Evolutionary conservation across 2,888 invertebrate genomes (phyloP).

Genomic region (Tineola bisselliella): DNA sequence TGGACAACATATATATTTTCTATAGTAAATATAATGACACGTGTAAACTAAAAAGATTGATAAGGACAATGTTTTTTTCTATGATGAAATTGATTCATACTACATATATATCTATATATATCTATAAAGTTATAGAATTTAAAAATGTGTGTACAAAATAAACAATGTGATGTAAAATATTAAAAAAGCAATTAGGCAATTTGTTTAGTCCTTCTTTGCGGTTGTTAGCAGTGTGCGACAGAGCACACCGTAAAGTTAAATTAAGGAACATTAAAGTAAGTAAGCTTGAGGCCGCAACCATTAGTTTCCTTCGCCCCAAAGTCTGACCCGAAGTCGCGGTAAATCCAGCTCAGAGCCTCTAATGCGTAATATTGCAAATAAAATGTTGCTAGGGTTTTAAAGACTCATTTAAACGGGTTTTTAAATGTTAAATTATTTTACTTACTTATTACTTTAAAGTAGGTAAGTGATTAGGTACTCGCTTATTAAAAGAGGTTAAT

Average conservation of each 20-base stretch:
- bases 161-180: not conserved
- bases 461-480: no score
- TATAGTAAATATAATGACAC: not conserved
- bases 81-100: no score
- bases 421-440: no score
- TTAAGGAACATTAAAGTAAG: constrained; percentile 17
- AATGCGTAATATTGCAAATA: not conserved
- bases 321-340: not conserved
- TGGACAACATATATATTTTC: no score
- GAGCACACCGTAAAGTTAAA: constrained; percentile 16
- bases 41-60: not conserved
- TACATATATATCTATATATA: no score
- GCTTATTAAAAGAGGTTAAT: no score
- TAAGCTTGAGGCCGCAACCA: not conserved
- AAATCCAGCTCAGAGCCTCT: not conserved
- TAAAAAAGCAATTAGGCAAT: not conserved
- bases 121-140: no score
- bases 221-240: not conserved
- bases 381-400: not conserved
- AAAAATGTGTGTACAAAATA: not conserved
- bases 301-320: not conserved
- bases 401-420: not conserved
- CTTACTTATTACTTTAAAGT: no score
- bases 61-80: not conserved
- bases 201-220: not conserved